Percentiles rank a stretch among this genome's conserved stretches.
These are phyloP conservation scores for Australoheros scitulus DNA, from an alignment of 2,113 vertebrate genomes.

Conservation along the genomic window DNA sequence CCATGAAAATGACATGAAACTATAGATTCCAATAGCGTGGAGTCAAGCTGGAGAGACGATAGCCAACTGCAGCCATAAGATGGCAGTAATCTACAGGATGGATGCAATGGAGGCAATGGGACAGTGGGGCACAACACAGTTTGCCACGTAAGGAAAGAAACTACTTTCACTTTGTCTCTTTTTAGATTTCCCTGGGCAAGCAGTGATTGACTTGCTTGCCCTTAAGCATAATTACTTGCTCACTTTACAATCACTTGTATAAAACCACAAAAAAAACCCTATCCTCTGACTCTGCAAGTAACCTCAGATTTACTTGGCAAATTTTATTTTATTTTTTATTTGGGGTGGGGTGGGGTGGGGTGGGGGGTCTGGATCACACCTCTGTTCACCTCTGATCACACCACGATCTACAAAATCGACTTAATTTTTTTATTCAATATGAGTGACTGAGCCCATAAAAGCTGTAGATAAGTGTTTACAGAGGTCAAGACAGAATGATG, in stretches of 20 bases:
- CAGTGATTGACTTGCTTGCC: conserved; percentile 1
- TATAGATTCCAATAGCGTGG: background rate
- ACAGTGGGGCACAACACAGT: background rate
- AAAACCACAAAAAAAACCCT: too few species aligned
- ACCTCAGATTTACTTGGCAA: background rate
- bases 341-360: too few species aligned
- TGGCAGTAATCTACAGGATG: background rate
- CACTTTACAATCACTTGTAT: background rate
- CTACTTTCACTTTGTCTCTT: background rate
- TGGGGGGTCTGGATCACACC: too few species aligned
- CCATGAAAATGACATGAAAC: background rate
- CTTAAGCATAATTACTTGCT: background rate
- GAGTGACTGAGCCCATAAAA: background rate
- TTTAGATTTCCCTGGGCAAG: background rate
- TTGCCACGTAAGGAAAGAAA: background rate
- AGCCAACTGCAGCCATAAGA: background rate
- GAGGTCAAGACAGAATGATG: too few species aligned
- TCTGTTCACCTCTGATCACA: too few species aligned
- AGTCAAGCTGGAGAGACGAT: background rate
- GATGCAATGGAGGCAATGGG: background rate
- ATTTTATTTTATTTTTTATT: background rate
- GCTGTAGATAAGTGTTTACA: background rate
- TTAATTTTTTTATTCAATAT: too few species aligned
- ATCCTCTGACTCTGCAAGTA: background rate
- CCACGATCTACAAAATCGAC: too few species aligned